Conservation (phyloP, 2,888 invertebrate genomes). For the Alloplasta piceator region DNA sequence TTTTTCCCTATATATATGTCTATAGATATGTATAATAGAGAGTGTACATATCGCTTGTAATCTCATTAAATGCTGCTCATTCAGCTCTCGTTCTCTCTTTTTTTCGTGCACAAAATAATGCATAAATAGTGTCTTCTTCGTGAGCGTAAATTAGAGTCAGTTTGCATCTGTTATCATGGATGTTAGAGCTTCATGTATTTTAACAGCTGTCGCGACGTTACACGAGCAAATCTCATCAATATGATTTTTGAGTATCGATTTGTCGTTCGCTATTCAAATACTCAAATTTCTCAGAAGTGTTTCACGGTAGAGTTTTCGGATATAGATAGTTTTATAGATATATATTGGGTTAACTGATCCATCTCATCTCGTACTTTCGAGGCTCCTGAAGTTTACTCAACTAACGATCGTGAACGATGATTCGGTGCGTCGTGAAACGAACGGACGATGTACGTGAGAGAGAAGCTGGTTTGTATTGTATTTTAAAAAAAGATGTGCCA, state of each 20-base stretch:
- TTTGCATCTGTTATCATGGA: no score
- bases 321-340: neutral
- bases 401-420: slow-evolving; percentile 66
- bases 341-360: slow-evolving; percentile 15
- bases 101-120: slow-evolving; percentile 29
- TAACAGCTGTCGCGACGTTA: neutral
- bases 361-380: slow-evolving; percentile 27
- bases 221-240: no score
- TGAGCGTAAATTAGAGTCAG: no score
- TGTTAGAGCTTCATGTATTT: no score
- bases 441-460: slow-evolving; percentile 25
- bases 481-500: neutral
- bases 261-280: no score
- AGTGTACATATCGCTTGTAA: slow-evolving; percentile 56
- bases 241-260: no score
- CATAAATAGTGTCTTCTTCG: no score
- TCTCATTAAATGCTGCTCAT: slow-evolving; percentile 65
- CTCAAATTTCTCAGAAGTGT: neutral
- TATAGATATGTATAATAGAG: neutral
- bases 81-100: slow-evolving; percentile 3
- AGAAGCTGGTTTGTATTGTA: neutral
- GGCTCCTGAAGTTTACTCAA: slow-evolving; percentile 54
- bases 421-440: slow-evolving; percentile 49
- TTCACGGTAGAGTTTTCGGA: neutral
- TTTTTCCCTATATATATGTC: slow-evolving; percentile 67